These are phyloP conservation scores for Valencia hispanica DNA, from an alignment of 2,797 vertebrate genomes.

Conservation along the genomic window DNA sequence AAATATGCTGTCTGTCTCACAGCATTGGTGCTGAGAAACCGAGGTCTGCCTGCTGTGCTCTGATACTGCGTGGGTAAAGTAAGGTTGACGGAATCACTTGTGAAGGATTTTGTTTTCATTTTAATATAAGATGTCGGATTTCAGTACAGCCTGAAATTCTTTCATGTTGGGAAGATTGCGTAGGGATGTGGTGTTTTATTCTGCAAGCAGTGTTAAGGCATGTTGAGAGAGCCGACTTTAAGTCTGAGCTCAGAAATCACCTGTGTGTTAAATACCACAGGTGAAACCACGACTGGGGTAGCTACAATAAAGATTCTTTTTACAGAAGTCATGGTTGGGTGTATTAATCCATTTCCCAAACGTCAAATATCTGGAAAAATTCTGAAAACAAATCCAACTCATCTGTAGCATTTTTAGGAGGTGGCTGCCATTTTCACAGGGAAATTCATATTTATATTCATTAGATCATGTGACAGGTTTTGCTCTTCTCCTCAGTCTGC, in stretches of 20 bases:
- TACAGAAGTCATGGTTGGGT: not conserved
- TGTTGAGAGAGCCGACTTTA: not conserved
- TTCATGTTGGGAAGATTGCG: not conserved
- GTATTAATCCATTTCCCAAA: not conserved
- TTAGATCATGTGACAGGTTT: not conserved
- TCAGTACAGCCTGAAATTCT: not conserved
- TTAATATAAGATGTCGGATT: not conserved
- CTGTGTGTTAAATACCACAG: not conserved
- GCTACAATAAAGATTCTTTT: not conserved
- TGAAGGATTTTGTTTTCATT: conserved; percentile 6
- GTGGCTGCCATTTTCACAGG: not conserved
- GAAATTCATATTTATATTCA: not conserved
- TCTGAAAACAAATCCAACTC: not conserved
- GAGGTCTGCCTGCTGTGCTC: not conserved
- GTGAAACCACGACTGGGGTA: not conserved
- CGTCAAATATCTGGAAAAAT: not conserved
- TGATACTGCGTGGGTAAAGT: not conserved
- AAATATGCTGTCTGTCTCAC: conserved; percentile 30
- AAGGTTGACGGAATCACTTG: not conserved
- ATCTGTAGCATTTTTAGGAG: not conserved
- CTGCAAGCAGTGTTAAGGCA: not conserved
- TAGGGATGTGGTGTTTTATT: not conserved
- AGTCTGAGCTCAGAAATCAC: not conserved
- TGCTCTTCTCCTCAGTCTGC: not conserved
- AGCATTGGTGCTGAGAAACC: conserved; percentile 31